A percentile compares a stretch with the other conserved stretches of the same genome.
These are phyloP conservation scores for Episyrphus balteatus DNA, from an alignment of 1,140 invertebrate genomes.

Conservation along the genomic window DNA sequence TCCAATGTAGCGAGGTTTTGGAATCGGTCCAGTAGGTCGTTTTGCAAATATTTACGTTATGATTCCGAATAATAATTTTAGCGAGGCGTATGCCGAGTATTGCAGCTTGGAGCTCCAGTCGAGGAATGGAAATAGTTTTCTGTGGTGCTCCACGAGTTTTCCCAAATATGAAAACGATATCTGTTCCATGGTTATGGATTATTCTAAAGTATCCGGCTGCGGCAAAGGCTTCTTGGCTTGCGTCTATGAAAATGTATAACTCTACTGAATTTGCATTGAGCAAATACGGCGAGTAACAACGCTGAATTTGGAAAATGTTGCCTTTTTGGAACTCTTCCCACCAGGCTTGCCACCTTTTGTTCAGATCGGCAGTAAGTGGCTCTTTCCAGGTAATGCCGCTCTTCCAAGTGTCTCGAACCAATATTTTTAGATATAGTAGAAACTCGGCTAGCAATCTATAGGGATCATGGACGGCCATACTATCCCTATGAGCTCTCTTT, in stretches of 20 bases:
- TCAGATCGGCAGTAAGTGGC: conserved; percentile 5
- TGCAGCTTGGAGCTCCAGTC: conserved; percentile 20
- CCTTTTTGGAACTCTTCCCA: conserved; percentile 5
- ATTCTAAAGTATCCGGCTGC: conserved; percentile 15
- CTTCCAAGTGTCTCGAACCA: conserved; percentile 34
- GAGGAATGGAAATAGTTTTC: conserved; percentile 15
- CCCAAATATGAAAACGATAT: conserved; percentile 9
- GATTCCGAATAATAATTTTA: neutral
- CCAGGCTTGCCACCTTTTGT: conserved; percentile 9
- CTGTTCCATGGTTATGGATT: neutral
- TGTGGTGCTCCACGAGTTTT: conserved; percentile 18
- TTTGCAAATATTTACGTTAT: conserved; percentile 1
- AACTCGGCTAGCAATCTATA: conserved; percentile 31
- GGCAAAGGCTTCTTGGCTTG: conserved; percentile 20
- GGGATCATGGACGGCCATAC: conserved; percentile 33
- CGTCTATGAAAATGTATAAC: conserved; percentile 17
- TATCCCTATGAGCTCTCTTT: conserved; percentile 18
- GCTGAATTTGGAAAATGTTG: neutral
- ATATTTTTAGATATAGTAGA: conserved; percentile 27
- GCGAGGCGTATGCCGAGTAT: conserved; percentile 13
- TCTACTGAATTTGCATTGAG: conserved; percentile 1
- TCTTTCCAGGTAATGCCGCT: conserved; percentile 29
- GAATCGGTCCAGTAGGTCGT: conserved; percentile 29
- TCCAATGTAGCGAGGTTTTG: conserved; percentile 21
- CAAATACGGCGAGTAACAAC: neutral